Percentiles rank a stretch among this genome's conserved stretches.
Conservation (phyloP, 2,888 invertebrate species). For the Apantesis nais region DNA sequence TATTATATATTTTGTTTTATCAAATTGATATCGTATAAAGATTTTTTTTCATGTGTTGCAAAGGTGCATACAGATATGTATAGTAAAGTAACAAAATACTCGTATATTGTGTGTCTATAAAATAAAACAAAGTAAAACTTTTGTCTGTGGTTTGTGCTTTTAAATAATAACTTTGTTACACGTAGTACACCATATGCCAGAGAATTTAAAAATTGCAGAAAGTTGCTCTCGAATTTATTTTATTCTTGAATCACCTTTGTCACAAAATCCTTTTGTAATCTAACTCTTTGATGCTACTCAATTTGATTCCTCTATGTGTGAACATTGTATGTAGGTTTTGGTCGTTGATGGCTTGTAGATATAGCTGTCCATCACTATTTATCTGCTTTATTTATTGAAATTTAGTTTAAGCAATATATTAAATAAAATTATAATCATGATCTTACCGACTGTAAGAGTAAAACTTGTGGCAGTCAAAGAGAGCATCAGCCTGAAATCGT, state of each 20-base stretch:
- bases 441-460: too few relatives aligned
- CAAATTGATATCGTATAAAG: neutral
- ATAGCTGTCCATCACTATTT: too few relatives aligned
- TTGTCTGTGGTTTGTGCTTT: neutral
- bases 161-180: neutral
- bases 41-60: neutral
- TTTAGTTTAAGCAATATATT: neutral
- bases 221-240: neutral
- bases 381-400: neutral
- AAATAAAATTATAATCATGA: too few relatives aligned
- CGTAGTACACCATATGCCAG: slow-evolving; percentile 10
- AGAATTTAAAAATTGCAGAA: slow-evolving; percentile 18
- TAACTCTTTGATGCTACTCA: neutral
- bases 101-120: too few relatives aligned
- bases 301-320: neutral
- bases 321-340: neutral
- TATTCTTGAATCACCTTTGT: neutral
- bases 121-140: neutral
- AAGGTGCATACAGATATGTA: neutral
- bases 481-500: too few relatives aligned
- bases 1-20: neutral
- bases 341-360: neutral
- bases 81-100: neutral
- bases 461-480: too few relatives aligned
- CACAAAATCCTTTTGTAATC: neutral